Evolutionary conservation across 2,797 vertebrate genomes (phyloP), one percentile per base, ranked within the genome.

Genomic region (Enteromius thamalakanensis): DNA sequence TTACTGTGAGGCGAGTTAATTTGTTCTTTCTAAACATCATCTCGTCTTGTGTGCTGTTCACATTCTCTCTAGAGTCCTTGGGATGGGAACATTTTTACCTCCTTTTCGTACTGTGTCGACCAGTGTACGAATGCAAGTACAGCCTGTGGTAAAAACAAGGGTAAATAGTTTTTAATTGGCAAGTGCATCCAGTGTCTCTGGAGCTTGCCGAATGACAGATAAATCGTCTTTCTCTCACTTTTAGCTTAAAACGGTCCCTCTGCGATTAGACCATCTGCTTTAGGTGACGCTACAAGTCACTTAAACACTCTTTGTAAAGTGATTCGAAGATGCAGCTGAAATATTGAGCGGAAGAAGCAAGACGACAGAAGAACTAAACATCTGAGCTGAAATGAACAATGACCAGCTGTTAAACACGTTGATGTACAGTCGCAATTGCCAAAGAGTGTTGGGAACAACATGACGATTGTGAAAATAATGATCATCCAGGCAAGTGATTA

Each of bases 91-190:
- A 29, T 51, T 51, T 74, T 64, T 26, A 47, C 80, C 5, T 60
- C 42, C 1, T 65, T 74, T 75, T 29, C 15, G 21, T 19, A 70
- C 45, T 0, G 15, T 19, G 37, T 77, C 29, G 67, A 78, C 49
- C 49, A 19, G 69, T 55, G 45, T 74, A 82, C 34, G 6, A 74
- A 53, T 40, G 32, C 37, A 65, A 65, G 58, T 29, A 32, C 34
- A 26, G 78, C 75, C 53, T 6, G 53, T 82, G 60, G 82, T 82
- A 78, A 67, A 87, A 86, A 87, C 45, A 65, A 79, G 76, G 82
- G 81, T 87, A 86, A 87, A 85, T 84, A 77, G 82, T 86, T 84
- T 86, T 86, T 87, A 87, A 89, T 87, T 89, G 85, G 85, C 82
- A 88, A 80, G 82, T 85, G 77, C 53, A 72, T 88, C 77, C 45